Conservation (phyloP, 2,888 invertebrate species). For the Pogonocherus hispidulus region DNA sequence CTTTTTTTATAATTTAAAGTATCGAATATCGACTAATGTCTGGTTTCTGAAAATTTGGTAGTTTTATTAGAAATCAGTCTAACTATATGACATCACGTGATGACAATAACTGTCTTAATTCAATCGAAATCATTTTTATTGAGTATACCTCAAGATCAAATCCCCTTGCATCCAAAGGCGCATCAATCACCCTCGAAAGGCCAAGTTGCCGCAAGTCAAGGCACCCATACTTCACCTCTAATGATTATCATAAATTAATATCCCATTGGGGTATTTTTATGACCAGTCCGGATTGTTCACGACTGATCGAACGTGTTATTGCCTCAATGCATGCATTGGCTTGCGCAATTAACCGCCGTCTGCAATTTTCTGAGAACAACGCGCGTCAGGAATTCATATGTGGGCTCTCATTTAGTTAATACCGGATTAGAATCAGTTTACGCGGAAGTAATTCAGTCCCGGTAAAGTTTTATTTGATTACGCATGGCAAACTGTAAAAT, state of each 20-base stretch:
- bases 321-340: conserved; percentile 42
- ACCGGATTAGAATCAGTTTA: conserved; percentile 14
- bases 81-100: no score
- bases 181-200: conserved; percentile 38
- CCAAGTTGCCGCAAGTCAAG: conserved; percentile 37
- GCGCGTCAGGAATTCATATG: conserved; percentile 43
- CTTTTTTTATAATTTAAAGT: no score
- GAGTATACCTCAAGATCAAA: neutral
- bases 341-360: conserved; percentile 43
- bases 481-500: no score
- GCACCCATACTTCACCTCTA: conserved; percentile 40
- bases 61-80: no score
- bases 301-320: conserved; percentile 44
- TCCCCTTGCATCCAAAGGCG: conserved; percentile 41
- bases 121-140: no score
- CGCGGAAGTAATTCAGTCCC: no score
- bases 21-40: no score
- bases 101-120: no score
- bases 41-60: no score
- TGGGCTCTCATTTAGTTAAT: conserved; percentile 45
- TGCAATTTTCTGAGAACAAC: conserved; percentile 31
- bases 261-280: conserved; percentile 49
- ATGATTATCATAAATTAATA: conserved; percentile 50
- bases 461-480: no score
- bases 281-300: conserved; percentile 52